These are phyloP conservation scores for Eumeta japonica DNA, from an alignment of 1,140 invertebrate species.

Conservation along the genomic window DNA sequence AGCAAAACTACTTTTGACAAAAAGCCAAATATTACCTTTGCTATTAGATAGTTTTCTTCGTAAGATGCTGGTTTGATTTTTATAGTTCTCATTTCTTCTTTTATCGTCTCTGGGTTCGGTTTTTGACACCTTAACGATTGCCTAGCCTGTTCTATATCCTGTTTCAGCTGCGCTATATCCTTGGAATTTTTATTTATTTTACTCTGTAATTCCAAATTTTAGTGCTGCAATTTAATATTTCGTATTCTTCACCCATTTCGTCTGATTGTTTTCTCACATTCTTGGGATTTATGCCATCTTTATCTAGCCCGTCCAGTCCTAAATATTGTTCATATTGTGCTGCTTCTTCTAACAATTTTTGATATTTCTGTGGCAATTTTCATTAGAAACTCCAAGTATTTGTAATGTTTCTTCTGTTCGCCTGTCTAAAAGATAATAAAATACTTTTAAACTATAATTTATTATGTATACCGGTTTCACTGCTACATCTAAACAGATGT, in stretches of 20 bases:
- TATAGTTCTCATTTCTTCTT: slow-evolving; percentile 33
- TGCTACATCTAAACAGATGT: too few species aligned
- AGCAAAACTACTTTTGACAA: too few species aligned
- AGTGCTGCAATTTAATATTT: slow-evolving; percentile 40
- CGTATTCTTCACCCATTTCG: slow-evolving; percentile 35
- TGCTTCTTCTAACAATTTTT: slow-evolving; percentile 23
- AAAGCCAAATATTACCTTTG: slow-evolving; percentile 24
- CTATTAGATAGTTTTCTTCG: slow-evolving; percentile 35
- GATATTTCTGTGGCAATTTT: slow-evolving; percentile 32
- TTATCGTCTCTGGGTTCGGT: slow-evolving; percentile 33
- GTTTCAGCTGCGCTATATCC: slow-evolving; percentile 33
- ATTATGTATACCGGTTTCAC: too few species aligned
- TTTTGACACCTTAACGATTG: slow-evolving; percentile 22
- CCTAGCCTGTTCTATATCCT: slow-evolving; percentile 32
- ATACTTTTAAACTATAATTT: too few species aligned
- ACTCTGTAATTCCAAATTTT: too few species aligned
- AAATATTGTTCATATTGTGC: slow-evolving; percentile 26
- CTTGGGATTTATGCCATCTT: too few species aligned
- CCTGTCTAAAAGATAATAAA: slow-evolving; percentile 27
- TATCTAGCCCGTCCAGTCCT: too few species aligned
- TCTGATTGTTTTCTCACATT: too few species aligned
- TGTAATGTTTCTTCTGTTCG: slow-evolving; percentile 24
- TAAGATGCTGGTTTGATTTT: slow-evolving; percentile 38
- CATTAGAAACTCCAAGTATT: slow-evolving; percentile 28
- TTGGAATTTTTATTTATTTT: slow-evolving; percentile 37